These are phyloP conservation scores for Fissipunctia ypsillon DNA, from an alignment of 2,888 invertebrate genomes.

Conservation along the genomic window DNA sequence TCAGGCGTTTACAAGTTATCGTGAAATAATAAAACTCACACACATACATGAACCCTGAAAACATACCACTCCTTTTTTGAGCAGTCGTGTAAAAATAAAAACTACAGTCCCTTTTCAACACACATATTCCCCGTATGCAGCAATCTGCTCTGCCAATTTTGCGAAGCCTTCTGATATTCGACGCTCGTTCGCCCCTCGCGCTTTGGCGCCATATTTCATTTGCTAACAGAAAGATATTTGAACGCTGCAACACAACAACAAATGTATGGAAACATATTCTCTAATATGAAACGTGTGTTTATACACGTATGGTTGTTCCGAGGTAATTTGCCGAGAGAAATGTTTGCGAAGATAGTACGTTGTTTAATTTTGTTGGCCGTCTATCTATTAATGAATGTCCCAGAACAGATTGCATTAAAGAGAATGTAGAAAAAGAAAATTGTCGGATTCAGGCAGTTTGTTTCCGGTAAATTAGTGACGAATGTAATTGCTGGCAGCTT, in stretches of 20 bases:
- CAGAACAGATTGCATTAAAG: too few species aligned
- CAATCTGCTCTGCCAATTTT: constrained; percentile 1
- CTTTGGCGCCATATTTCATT: constrained; percentile 31
- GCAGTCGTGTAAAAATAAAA: background rate
- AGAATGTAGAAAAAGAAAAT: too few species aligned
- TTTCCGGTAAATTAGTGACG: background rate
- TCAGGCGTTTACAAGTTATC: background rate
- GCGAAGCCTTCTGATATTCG: constrained; percentile 14
- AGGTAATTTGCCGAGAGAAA: constrained; percentile 22
- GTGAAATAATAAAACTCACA: background rate
- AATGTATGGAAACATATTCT: constrained; percentile 33
- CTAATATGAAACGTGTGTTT: constrained; percentile 2
- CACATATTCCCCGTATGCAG: background rate
- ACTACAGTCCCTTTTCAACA: background rate
- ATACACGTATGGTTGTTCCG: background rate
- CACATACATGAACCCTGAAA: background rate
- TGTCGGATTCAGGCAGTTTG: background rate
- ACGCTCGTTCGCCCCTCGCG: background rate
- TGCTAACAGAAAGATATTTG: constrained; percentile 29
- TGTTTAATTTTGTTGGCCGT: background rate
- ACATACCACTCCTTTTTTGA: background rate
- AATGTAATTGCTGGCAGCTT: background rate
- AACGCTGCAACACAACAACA: constrained; percentile 13
- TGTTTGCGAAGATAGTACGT: background rate
- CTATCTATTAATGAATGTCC: too few species aligned